Evolutionary conservation across 2,888 invertebrate genomes (phyloP), one percentile per base, ranked within the genome.

Genomic region (Cryptus viduatorius): DNA sequence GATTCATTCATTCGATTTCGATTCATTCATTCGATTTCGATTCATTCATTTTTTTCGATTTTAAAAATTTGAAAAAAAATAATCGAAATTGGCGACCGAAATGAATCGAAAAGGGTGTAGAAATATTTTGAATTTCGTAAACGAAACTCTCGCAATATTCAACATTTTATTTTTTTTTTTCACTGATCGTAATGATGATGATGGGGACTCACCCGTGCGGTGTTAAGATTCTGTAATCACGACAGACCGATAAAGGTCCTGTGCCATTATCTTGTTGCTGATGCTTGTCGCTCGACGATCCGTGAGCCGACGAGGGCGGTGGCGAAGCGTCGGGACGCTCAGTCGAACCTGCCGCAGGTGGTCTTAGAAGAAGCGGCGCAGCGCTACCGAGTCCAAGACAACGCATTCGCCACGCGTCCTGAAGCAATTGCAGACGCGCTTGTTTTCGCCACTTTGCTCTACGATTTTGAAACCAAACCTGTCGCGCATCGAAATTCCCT

Each of bases 381-480:
- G 92, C 92, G 83, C 90, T 92, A 16, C 93, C 93, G 72, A 93
- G 89, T 29, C 98, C 97, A 29, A 98, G 95, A 92, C 98, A 98
- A 85, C 98, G 96, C 97, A 98, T 98, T 88, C 98, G 94, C 98
- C 98, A 98, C 1, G 98, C 98, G 91, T 98, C 98, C 92, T 98
- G 98, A 24, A 98, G 94, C 73, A 98, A 94, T 91, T 98, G 98
- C 82, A 98, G 94, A 0, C 98, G 95, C 0, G 98, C 98, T 91
- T 98, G 98, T 92, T 98, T 98, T 19, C 98, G 95, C 98, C 98
- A 98, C 94, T 98, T 98, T 4, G 98, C 98, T 73, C 98, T 95
- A 59, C 98, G 95, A 93, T 98, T 98, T 95, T 98, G 98, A 94
- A 98, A 98, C 98, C 98, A 98, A 29, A 98, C 98, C 97, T 97